phyloP scores from a whole-genome alignment of 2,113 vertebrate species.

The Baryphthengus martii region DNA sequence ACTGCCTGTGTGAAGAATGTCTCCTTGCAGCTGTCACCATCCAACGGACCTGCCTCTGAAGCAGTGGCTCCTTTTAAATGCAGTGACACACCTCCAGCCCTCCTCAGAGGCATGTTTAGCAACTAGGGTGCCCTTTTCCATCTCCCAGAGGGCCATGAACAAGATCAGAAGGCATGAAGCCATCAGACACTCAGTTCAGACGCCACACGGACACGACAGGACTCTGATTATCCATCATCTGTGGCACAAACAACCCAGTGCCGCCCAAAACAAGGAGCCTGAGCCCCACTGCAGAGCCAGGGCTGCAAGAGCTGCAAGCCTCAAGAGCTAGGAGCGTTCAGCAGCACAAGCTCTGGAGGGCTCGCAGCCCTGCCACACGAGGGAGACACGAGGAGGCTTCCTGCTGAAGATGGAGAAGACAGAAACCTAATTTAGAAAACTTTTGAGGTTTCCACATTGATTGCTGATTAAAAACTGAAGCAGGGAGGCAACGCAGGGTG shows the following conservation, averaged over 20 bases:
- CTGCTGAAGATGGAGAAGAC: neutral
- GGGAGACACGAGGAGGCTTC: neutral
- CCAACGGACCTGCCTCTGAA: neutral
- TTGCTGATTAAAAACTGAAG: neutral
- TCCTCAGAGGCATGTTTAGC: neutral
- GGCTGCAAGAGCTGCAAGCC: accelerated
- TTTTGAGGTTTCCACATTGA: neutral
- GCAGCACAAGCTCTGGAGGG: neutral
- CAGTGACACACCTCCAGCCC: neutral
- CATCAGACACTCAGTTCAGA: neutral
- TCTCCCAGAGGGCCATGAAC: accelerated
- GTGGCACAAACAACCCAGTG: neutral
- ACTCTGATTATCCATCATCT: neutral
- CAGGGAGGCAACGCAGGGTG: neutral
- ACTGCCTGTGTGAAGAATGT: neutral
- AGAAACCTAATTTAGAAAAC: neutral
- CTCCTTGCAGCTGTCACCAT: neutral
- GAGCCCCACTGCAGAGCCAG: neutral
- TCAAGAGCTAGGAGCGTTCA: neutral
- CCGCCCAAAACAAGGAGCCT: neutral
- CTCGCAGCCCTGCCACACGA: neutral
- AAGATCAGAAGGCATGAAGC: neutral
- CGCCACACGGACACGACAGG: accelerated
- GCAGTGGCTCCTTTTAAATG: neutral
- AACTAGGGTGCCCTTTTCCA: neutral